Evolutionary conservation across 2,797 vertebrate genomes (phyloP).

Genomic region (Hippoglossus hippoglossus): DNA sequence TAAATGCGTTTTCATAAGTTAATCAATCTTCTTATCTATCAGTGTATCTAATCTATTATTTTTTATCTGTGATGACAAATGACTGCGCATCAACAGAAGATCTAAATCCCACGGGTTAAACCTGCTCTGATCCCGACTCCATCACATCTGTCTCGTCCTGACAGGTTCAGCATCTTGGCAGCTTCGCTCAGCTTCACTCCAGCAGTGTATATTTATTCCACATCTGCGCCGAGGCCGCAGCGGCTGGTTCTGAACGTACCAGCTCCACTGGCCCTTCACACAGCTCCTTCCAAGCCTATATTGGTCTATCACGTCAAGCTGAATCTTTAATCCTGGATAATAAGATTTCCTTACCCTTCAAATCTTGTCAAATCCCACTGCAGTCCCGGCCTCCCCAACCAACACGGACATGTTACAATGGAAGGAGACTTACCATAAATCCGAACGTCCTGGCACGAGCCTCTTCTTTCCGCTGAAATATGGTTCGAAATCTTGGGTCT

Average conservation of each 20-base stretch:
- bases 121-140: background rate
- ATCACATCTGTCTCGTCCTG: constrained; percentile 8
- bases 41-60: background rate
- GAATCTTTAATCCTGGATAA: constrained; percentile 60
- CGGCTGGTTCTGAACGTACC: background rate
- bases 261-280: constrained; percentile 15
- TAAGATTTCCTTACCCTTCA: constrained; percentile 68
- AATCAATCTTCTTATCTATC: constrained; percentile 3
- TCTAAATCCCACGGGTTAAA: background rate
- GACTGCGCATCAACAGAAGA: constrained; percentile 9
- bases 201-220: constrained; percentile 33
- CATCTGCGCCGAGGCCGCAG: constrained; percentile 35
- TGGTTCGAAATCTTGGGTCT: constrained; percentile 88
- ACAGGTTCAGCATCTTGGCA: constrained; percentile 35
- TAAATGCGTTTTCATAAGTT: background rate
- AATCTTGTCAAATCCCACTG: constrained; percentile 56
- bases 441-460: constrained; percentile 86
- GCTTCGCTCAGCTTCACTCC: constrained; percentile 27
- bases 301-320: constrained; percentile 46
- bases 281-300: constrained; percentile 38
- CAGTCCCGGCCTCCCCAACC: constrained; percentile 39
- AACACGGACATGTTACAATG: constrained; percentile 57
- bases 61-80: constrained; percentile 16
- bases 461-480: constrained; percentile 89
- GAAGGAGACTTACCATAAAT: constrained; percentile 87